phyloP scores from a whole-genome alignment of 1,140 invertebrate genomes.

The Nylanderia fulva region DNA sequence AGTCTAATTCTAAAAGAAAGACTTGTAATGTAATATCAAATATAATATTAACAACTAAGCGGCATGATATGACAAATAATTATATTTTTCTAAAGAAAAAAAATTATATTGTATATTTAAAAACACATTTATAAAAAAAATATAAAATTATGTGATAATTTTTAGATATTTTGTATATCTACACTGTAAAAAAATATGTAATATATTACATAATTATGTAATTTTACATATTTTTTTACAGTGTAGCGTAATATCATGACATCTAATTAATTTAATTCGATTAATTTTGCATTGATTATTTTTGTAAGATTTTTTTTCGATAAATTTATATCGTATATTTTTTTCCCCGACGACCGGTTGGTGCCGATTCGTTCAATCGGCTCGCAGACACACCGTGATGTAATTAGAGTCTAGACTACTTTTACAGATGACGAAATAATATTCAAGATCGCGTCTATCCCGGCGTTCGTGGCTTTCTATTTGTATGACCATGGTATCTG shows the following conservation, averaged over 20 bases:
- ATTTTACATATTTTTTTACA: no score
- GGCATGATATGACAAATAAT: neutral
- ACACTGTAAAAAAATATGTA: no score
- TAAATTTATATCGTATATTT: neutral
- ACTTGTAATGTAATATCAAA: neutral
- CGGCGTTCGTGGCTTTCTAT: constrained; percentile 6
- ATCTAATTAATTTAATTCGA: neutral
- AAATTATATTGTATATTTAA: neutral
- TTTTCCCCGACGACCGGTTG: neutral
- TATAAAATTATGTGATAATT: neutral
- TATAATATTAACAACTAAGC: neutral
- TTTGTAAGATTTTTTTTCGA: neutral
- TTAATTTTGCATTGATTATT: neutral
- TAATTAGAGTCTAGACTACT: constrained; percentile 14
- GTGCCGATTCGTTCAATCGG: neutral
- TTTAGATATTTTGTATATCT: neutral
- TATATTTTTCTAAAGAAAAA: neutral
- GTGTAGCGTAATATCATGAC: no score
- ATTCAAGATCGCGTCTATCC: constrained; percentile 27
- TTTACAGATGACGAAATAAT: constrained; percentile 21
- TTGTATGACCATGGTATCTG: constrained; percentile 16
- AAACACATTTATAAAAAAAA: neutral
- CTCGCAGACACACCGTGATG: neutral
- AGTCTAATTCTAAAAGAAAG: neutral
- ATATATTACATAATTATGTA: no score